Evolutionary conservation across 2,797 vertebrate genomes (phyloP), one percentile per base, ranked within the genome.

Genomic region (Danio jaintianensis): DNA sequence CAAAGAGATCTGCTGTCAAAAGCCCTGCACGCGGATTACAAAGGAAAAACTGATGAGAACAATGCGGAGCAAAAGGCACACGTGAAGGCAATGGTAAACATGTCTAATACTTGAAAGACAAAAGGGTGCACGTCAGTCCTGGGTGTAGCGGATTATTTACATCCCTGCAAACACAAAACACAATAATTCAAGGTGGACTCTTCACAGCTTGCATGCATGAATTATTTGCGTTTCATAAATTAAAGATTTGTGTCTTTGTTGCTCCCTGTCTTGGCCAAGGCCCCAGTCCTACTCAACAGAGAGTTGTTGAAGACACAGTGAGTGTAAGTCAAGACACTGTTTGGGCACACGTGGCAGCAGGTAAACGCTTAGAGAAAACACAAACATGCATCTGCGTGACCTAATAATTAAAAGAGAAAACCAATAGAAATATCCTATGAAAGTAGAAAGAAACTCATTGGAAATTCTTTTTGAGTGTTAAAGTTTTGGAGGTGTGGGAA

Each of bases 191-290:
- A 78, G 84, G 79, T 81, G 36, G 47, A 66, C 59, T 85, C 83
- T 80, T 79, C 55, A 84, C 86, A 87, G 88, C 83, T 86, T 89
- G 86, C 22, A 81, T 82, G 74, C 75, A 88, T 87, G 78, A 79
- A 89, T 89, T 84, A 89, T 79, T 76, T 79, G 71, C 80, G 67
- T 86, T 86, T 68, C 69, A 87, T 86, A 76, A 88, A 89, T 86
- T 86, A 89, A 86, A 89, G 80, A 90, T 84, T 22, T 76, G 79
- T 55, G 70, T 80, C 68, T 81, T 78, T 77, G 82, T 83, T 68
- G 85, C 84, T 53, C 55, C 82, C 22, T 69, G 22, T 64, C 81
- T 58, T 45, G 58, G 58, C 48, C 62, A 69, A 83, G 77, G 69
- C 66, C 61, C 67, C 56, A 80, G 82, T 87, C 76, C 86, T 71